Evolutionary conservation across 2,113 vertebrate genomes (phyloP).

Genomic region (Coptodon bakossiorum): DNA sequence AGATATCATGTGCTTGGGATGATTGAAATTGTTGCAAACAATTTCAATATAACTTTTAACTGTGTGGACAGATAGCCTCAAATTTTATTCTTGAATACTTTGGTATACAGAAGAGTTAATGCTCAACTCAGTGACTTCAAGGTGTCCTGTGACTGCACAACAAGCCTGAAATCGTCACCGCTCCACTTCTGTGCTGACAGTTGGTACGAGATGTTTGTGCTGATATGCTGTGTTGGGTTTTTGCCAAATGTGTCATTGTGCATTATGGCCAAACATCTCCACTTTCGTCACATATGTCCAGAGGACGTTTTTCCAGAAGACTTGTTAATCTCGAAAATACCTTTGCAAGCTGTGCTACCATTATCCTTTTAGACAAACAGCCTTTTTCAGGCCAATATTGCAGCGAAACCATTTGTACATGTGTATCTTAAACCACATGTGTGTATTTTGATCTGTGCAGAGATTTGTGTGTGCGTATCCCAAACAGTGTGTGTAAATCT

Average conservation of each 20-base stretch:
- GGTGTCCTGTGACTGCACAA: background rate
- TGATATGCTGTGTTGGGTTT: background rate
- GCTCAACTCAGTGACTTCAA: background rate
- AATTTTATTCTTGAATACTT: background rate
- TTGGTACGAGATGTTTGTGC: background rate
- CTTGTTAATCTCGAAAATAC: accelerated
- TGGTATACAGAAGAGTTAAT: background rate
- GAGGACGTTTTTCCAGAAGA: background rate
- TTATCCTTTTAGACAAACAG: background rate
- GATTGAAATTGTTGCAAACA: background rate
- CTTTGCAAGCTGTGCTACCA: background rate
- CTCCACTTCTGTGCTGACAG: background rate
- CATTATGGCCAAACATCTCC: background rate
- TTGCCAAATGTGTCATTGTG: background rate
- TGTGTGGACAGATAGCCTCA: background rate
- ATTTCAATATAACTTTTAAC: background rate
- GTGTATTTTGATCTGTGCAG: background rate
- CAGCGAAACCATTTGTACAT: background rate
- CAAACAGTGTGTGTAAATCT: background rate
- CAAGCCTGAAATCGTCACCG: background rate
- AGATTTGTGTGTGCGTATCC: background rate
- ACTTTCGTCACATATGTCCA: background rate
- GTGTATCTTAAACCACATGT: background rate
- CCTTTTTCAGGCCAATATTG: background rate
- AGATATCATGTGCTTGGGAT: background rate